A percentile compares a stretch with the other conserved stretches of the same genome.
phyloP scores from a whole-genome alignment of 2,888 invertebrate genomes.

The Aporophyla lueneburgensis region DNA sequence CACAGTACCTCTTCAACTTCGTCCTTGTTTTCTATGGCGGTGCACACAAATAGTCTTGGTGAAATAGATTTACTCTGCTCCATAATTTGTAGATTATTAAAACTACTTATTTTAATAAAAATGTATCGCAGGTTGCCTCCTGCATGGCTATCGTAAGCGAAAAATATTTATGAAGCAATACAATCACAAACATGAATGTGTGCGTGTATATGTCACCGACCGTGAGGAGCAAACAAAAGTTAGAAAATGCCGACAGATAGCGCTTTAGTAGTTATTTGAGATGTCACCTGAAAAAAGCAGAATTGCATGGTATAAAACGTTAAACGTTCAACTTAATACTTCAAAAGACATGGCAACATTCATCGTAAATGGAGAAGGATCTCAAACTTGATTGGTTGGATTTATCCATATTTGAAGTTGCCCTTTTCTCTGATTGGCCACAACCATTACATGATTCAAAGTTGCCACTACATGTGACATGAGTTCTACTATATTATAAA shows the following conservation, averaged over 20 bases:
- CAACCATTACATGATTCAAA: accelerated
- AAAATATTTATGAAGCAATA: conserved; percentile 90
- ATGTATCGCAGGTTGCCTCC: conserved; percentile 90
- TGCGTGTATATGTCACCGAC: conserved; percentile 79
- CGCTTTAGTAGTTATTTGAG: conserved; percentile 63
- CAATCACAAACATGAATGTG: conserved; percentile 86
- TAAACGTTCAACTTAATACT: not conserved
- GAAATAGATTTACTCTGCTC: conserved; percentile 91
- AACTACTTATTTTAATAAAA: conserved; percentile 91
- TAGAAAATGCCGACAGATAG: conserved; percentile 72
- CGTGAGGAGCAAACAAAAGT: conserved; percentile 68
- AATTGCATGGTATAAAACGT: not conserved
- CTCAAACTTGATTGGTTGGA: conserved; percentile 41
- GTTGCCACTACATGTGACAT: conserved; percentile 15
- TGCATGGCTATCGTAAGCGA: conserved; percentile 92
- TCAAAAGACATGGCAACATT: conserved; percentile 34
- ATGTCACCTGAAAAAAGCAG: conserved; percentile 35
- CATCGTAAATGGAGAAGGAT: not conserved
- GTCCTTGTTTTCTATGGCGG: conserved; percentile 96
- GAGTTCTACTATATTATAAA: conserved; percentile 35
- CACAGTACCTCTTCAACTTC: conserved; percentile 96
- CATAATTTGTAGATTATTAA: conserved; percentile 88
- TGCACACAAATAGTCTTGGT: conserved; percentile 95
- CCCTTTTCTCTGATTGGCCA: conserved; percentile 26
- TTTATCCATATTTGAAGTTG: not conserved